Base-by-base conservation (phyloP, 2,888 invertebrate species). In the Diplolepis rosae region DNA sequence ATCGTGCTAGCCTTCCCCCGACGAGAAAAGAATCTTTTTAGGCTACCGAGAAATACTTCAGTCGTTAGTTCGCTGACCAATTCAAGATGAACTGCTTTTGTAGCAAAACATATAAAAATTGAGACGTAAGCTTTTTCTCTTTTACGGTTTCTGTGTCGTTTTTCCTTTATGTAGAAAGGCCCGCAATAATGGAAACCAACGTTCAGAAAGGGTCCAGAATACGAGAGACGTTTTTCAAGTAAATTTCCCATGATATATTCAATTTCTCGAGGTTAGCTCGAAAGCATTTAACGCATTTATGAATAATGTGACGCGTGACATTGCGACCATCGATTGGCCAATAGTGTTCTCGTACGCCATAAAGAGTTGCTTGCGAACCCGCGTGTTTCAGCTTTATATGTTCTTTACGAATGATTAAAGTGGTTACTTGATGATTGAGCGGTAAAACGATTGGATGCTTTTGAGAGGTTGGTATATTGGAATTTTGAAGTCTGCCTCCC, bases 1-100 rank as follows among this genome's bases (percentile, higher is more conserved):
- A 87, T 77, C 1, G 79, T 65, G 2, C 22, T 24, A 4, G 74
- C 73, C 32, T 70, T 56, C 1, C 86, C 84, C n/a, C 85, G 70
- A 54, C 84, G 56, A 6, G 84, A 70, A 13, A 83, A 79, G 35
- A 87, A 85, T 13, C 84, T 73, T 15, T 74, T 65, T 4, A 86
- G 52, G 1, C 84, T 78, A 1, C 78, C 79, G 2, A 86, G 27
- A 68, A 87, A 85, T 0, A 77, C 73, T 39, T 82, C 80, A 0
- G 84, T 79, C 0, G 80, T 75, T 3, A 84, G 24, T 15, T 79
- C 77, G 15, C 74, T 72, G 2, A 84, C 83, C 1, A 83, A 30
- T 65, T 86, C 84, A 9, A 85, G 52, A 61, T 86, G 82, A 3
- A 85, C 70, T 0, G 85, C 85, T 66, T 83, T 82, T 1, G 79